Conservation (phyloP, 2,797 vertebrate species). For the Gastrophryne carolinensis region DNA sequence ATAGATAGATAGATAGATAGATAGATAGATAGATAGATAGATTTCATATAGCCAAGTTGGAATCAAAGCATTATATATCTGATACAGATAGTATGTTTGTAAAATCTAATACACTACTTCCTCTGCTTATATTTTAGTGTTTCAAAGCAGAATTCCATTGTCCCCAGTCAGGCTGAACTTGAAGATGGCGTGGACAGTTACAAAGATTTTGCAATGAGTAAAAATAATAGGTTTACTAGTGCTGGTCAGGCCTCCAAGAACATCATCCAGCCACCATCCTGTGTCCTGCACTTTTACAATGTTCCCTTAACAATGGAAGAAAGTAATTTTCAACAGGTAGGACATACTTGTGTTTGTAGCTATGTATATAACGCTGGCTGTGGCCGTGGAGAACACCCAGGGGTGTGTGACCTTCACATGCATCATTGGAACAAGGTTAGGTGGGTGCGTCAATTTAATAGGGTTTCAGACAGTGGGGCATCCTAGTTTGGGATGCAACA, state of each 20-base stretch:
- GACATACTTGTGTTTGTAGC: conserved; percentile 15
- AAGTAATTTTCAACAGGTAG: conserved; percentile 85
- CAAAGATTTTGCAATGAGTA: conserved; percentile 96
- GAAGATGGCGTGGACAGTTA: conserved; percentile 95
- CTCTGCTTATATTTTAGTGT: conserved; percentile 69
- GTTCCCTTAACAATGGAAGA: conserved; percentile 89
- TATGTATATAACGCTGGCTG: no score
- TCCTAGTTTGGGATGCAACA: no score
- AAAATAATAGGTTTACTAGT: conserved; percentile 96
- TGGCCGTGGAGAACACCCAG: no score
- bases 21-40: no score
- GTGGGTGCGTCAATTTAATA: no score
- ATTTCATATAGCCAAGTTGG: no score
- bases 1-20: no score
- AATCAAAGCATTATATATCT: no score
- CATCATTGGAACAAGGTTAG: no score
- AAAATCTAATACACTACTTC: background rate
- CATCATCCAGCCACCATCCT: conserved; percentile 95
- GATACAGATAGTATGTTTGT: no score
- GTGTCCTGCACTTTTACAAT: conserved; percentile 94
- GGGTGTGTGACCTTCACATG: no score
- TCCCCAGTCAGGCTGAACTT: conserved; percentile 94
- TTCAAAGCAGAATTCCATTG: conserved; percentile 94
- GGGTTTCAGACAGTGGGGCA: no score
- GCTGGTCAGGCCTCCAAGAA: conserved; percentile 97